Percentiles rank a stretch among this genome's conserved stretches.
These are phyloP conservation scores for Formicarius rufipectus DNA, from an alignment of 2,113 vertebrate species.

Conservation along the genomic window DNA sequence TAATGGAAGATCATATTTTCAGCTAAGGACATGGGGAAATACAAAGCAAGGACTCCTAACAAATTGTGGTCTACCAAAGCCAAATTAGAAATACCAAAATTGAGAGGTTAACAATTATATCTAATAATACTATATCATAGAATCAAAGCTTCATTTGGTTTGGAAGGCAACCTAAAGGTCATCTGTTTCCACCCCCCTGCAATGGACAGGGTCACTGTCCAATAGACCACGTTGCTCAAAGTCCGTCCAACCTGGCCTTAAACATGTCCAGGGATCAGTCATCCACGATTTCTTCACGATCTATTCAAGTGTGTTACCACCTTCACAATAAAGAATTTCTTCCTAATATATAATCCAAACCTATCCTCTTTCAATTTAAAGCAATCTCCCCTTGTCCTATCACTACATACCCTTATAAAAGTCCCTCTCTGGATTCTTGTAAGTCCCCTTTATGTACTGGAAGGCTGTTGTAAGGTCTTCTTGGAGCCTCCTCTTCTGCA, in stretches of 20 bases:
- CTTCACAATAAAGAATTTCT: not conserved
- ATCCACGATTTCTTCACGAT: not conserved
- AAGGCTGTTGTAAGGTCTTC: not conserved
- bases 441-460: not conserved
- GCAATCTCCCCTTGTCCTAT: not conserved
- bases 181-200: not conserved
- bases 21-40: not conserved
- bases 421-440: not conserved
- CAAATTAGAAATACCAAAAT: not conserved
- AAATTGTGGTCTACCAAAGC: not conserved
- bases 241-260: not conserved
- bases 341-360: not conserved
- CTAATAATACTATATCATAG: not conserved
- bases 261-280: fast-evolving
- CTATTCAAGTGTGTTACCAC: not conserved
- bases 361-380: not conserved
- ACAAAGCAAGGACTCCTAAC: not conserved
- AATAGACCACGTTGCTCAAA: not conserved
- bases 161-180: not conserved
- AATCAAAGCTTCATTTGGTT: not conserved
- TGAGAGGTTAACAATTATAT: not conserved
- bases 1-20: not conserved
- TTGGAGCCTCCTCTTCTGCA: not conserved
- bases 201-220: not conserved
- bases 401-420: not conserved